phyloP scores from a whole-genome alignment of 2,113 vertebrate genomes.

The Lophotis ruficrista region DNA sequence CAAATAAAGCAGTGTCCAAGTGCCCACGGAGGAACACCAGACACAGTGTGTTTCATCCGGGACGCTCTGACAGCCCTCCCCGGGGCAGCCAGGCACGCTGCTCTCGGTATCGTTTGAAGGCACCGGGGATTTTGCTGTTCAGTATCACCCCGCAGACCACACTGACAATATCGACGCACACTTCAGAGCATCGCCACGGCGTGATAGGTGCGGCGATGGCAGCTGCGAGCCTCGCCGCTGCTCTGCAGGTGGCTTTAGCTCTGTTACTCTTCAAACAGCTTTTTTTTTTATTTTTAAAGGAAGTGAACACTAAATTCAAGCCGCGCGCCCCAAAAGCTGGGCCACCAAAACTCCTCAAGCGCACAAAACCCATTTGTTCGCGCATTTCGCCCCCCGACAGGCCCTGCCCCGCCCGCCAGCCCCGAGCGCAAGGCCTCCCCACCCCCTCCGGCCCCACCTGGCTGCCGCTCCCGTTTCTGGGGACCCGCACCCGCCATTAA shows the following conservation, averaged over 20 bases:
- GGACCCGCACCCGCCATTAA: no score
- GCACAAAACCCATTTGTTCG: rapidly evolving
- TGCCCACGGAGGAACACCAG: rapidly evolving
- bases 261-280: not conserved
- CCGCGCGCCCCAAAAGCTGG: rapidly evolving
- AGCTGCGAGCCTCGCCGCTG: rapidly evolving
- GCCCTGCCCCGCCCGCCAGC: not conserved
- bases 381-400: rapidly evolving
- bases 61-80: not conserved
- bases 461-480: rapidly evolving
- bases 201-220: not conserved
- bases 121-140: not conserved
- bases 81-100: rapidly evolving
- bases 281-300: not conserved
- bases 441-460: not conserved
- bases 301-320: not conserved
- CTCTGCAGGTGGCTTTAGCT: not conserved
- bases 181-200: not conserved
- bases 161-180: rapidly evolving
- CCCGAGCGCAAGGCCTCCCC: not conserved
- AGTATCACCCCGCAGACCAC: not conserved
- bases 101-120: rapidly evolving
- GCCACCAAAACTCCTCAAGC: not conserved
- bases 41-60: not conserved
- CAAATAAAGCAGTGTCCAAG: not conserved